Conservation (phyloP, 92 coral and sea anemone species). For the Bergia sp. region DNA sequence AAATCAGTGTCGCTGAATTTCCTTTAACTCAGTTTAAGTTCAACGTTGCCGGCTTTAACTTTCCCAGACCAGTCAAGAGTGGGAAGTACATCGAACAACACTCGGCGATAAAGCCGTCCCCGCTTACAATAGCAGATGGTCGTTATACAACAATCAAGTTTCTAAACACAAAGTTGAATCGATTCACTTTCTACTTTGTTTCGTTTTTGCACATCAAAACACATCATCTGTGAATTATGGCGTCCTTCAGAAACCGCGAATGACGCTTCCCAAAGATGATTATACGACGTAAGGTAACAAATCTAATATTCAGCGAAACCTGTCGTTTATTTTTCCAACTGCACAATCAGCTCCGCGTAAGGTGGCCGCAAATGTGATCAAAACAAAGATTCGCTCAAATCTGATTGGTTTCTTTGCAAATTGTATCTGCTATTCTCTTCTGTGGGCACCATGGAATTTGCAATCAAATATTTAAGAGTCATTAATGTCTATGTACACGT, state of each 20-base stretch:
- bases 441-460: too few species aligned
- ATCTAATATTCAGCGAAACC: slow-evolving; percentile 40
- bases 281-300: neutral
- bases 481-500: neutral
- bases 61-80: neutral
- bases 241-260: slow-evolving; percentile 25
- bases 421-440: neutral
- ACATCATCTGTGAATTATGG: neutral
- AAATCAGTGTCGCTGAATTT: neutral
- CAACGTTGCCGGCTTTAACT: neutral
- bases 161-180: neutral
- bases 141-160: neutral
- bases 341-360: slow-evolving; percentile 27
- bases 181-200: neutral
- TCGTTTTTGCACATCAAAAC: slow-evolving; percentile 13
- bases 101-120: neutral
- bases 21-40: neutral
- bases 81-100: neutral
- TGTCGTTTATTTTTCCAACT: slow-evolving; percentile 35
- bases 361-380: slow-evolving; percentile 12
- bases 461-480: slow-evolving; percentile 6
- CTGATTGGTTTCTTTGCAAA: slow-evolving; percentile 35
- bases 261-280: neutral
- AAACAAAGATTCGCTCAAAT: neutral
- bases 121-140: neutral